A percentile compares a stretch with the other conserved stretches of the same genome.
phyloP scores from a whole-genome alignment of 1,140 invertebrate genomes.

The Hycleus phaleratus region DNA sequence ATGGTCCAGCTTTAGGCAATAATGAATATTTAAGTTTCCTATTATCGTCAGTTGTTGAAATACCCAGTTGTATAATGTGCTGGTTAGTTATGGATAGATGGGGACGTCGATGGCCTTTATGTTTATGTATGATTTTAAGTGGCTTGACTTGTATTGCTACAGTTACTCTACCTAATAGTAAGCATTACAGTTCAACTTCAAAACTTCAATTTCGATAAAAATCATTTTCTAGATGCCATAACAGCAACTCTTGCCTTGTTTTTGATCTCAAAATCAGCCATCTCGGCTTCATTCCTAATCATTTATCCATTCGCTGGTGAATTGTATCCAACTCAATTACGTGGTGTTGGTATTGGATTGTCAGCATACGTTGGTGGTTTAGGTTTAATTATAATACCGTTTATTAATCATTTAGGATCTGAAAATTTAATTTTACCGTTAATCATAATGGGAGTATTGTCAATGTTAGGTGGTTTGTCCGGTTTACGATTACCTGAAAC shows the following conservation, averaged over 20 bases:
- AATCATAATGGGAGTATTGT: constrained; percentile 70
- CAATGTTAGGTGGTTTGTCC: constrained; percentile 70
- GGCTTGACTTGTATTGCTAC: constrained; percentile 75
- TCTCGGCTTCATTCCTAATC: constrained; percentile 84
- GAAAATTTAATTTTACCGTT: constrained; percentile 75
- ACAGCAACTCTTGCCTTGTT: constrained; percentile 67
- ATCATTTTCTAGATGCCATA: constrained; percentile 58
- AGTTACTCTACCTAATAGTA: constrained; percentile 66
- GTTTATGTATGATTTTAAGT: constrained; percentile 73
- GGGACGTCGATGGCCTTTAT: constrained; percentile 75
- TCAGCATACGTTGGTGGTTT: constrained; percentile 81
- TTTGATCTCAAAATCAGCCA: constrained; percentile 79
- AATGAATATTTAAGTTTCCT: constrained; percentile 83
- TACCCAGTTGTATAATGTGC: constrained; percentile 75
- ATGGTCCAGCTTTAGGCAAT: constrained; percentile 73
- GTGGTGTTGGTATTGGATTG: constrained; percentile 80
- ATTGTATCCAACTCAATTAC: constrained; percentile 76
- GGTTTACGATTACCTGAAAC: constrained; percentile 74
- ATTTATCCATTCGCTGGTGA: constrained; percentile 88
- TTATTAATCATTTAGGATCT: constrained; percentile 80
- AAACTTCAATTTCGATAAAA: constrained; percentile 1
- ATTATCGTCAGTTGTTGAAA: constrained; percentile 71
- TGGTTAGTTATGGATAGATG: constrained; percentile 80
- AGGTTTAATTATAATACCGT: constrained; percentile 81
- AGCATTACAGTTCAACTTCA: constrained; percentile 4